Evolutionary conservation across 2,113 vertebrate genomes (phyloP).

Genomic region (Ctenomys sociabilis): DNA sequence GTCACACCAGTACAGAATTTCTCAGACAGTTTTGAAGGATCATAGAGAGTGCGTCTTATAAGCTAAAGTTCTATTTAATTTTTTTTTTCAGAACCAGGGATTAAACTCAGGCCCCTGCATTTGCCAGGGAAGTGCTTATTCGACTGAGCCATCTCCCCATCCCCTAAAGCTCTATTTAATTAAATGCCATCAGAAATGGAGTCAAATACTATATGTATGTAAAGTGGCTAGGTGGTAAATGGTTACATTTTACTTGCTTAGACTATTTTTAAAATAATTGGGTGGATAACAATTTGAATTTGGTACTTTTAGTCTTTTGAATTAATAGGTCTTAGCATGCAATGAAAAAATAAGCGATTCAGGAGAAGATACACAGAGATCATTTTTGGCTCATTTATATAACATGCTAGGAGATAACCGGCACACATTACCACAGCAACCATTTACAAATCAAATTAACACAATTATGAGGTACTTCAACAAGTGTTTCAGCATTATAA

Average conservation of each 20-base stretch:
- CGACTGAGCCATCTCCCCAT: no score
- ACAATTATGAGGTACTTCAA: neutral
- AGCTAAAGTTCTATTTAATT: no score
- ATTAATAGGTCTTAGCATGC: neutral
- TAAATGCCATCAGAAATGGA: neutral
- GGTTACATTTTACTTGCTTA: neutral
- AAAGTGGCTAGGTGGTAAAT: conserved; percentile 11
- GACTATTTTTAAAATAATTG: conserved; percentile 12
- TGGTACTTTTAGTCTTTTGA: neutral
- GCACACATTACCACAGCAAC: neutral
- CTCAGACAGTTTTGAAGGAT: neutral
- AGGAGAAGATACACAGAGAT: neutral
- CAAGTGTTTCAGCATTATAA: conserved; percentile 20
- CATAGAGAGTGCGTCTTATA: neutral
- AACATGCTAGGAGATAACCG: neutral
- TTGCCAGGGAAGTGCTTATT: no score
- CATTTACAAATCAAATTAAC: conserved; percentile 19
- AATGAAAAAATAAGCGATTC: neutral
- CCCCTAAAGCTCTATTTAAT: neutral
- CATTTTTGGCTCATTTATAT: neutral
- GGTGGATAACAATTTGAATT: neutral
- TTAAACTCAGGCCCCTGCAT: no score
- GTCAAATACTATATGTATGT: neutral
- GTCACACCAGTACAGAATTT: neutral
- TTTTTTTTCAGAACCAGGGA: no score